A percentile compares a stretch with the other conserved stretches of the same genome.
Evolutionary conservation across 2,888 invertebrate genomes (phyloP).

Genomic region (Sphaerophoria rueppellii): DNA sequence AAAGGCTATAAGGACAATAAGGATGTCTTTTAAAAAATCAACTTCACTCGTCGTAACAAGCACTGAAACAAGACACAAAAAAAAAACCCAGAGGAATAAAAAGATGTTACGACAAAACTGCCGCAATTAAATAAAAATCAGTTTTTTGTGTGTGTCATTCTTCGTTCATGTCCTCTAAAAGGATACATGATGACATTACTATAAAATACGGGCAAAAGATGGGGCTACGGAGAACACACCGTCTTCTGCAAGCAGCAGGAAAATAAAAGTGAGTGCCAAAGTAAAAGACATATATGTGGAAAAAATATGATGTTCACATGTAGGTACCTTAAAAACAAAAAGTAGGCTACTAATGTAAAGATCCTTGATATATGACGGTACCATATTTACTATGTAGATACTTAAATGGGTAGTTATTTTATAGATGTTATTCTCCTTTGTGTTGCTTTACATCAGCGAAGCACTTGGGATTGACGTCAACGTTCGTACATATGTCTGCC

Average conservation of each 20-base stretch:
- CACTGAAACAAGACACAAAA: too few relatives aligned
- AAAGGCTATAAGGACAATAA: background rate
- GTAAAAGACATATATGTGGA: conserved; percentile 13
- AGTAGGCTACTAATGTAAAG: too few relatives aligned
- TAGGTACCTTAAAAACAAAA: background rate
- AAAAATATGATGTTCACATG: background rate
- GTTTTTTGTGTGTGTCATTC: background rate
- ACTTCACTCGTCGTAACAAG: too few relatives aligned
- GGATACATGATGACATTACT: conserved; percentile 32
- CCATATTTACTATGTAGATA: background rate
- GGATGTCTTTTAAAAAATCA: background rate
- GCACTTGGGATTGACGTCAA: conserved; percentile 42
- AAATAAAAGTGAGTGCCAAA: conserved; percentile 43
- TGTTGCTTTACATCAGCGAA: conserved; percentile 9
- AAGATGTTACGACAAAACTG: conserved; percentile 37
- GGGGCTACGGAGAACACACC: too few relatives aligned
- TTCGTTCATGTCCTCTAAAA: conserved; percentile 19
- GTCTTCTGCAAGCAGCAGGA: conserved; percentile 1
- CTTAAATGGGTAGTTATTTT: background rate
- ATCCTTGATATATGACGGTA: too few relatives aligned
- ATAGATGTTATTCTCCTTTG: conserved; percentile 16
- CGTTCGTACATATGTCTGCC: conserved; percentile 11
- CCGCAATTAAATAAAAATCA: conserved; percentile 41
- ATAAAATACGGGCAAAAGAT: background rate
- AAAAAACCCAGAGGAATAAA: background rate